Base-by-base conservation (phyloP, 2,888 invertebrate genomes). In the Leuctra nigra region DNA sequence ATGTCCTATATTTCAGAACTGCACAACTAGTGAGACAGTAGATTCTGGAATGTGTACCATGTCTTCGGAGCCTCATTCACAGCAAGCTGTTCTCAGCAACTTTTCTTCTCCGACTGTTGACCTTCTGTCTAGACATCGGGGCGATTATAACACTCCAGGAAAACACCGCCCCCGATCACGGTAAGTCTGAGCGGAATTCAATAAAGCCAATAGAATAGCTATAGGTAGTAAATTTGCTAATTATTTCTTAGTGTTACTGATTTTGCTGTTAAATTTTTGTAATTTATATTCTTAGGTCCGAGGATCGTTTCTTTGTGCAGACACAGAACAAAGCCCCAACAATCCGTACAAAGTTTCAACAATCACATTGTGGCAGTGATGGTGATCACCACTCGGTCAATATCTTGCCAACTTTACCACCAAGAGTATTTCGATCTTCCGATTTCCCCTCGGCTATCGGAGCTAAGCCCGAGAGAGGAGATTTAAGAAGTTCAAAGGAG, bases 21-120 rank as follows among this genome's bases (percentile, higher is more conserved):
- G 24, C 47, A 29, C 48, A 16, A 48, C 18, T 4, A 6, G 48
- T 4, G 46, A 53, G 11, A 53, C 57, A 6, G 57, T 56, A 50
- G 69, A 69, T 58, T 69, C 69, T 61, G 69, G 68, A 22, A 61
- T 68, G 61, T 66, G 67, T 38, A 68, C 68, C 13, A 66, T 64
- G 62, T 60, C 63, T 14, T 63, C 62, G 9, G 59, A 61, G 4
- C 53, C 54, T 13, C 55, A 53, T 23, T 59, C 57, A n/a, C 54
- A 57, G 14, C 47, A 56, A n/a, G n/a, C n/a, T n/a, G n/a, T n/a
- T n/a, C n/a, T n/a, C n/a, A n/a, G n/a, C n/a, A n/a, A n/a, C n/a
- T n/a, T n/a, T n/a, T n/a, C n/a, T n/a, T n/a, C n/a, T n/a, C n/a
- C n/a, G n/a, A n/a, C n/a, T n/a, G n/a, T n/a, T n/a, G n/a, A n/a